These are phyloP conservation scores for Oryzias woworae DNA, from an alignment of 2,113 vertebrate genomes.

Conservation along the genomic window DNA sequence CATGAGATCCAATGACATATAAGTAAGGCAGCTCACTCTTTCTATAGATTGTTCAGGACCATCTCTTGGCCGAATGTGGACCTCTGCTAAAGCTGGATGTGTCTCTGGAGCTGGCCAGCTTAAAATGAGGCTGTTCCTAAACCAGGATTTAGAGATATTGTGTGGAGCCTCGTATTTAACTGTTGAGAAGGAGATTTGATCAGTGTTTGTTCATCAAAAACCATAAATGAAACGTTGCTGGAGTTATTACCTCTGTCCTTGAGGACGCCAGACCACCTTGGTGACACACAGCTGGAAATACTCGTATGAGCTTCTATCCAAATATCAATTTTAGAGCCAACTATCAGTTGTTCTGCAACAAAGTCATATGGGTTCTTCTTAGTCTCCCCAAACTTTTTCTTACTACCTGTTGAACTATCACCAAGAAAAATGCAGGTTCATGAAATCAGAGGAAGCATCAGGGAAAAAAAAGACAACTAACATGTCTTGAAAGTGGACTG, in stretches of 20 bases:
- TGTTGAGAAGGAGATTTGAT: conserved; percentile 31
- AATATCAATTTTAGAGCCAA: background rate
- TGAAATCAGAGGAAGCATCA: background rate
- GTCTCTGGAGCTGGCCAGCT: conserved; percentile 35
- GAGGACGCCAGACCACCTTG: conserved; percentile 30
- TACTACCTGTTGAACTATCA: background rate
- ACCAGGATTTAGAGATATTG: conserved; percentile 45
- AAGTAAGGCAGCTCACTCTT: conserved; percentile 36
- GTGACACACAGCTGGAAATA: conserved; percentile 48
- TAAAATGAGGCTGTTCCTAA: conserved; percentile 42
- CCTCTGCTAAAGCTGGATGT: conserved; percentile 33
- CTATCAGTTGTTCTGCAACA: background rate
- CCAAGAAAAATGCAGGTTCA: background rate
- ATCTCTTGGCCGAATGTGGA: conserved; percentile 19
- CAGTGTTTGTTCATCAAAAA: background rate
- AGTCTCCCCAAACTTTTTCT: fast-evolving
- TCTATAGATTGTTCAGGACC: conserved; percentile 23
- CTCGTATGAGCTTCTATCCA: conserved; percentile 49
- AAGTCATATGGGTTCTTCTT: fast-evolving
- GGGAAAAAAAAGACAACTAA: background rate
- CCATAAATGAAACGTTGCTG: background rate
- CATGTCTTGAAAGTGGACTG: background rate
- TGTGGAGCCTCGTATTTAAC: conserved; percentile 62
- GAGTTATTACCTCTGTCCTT: conserved; percentile 36
- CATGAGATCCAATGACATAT: background rate